A percentile compares a stretch with the other conserved stretches of the same genome.
phyloP scores from a whole-genome alignment of 2,113 vertebrate species.

The Campylomormyrus tamandua region DNA sequence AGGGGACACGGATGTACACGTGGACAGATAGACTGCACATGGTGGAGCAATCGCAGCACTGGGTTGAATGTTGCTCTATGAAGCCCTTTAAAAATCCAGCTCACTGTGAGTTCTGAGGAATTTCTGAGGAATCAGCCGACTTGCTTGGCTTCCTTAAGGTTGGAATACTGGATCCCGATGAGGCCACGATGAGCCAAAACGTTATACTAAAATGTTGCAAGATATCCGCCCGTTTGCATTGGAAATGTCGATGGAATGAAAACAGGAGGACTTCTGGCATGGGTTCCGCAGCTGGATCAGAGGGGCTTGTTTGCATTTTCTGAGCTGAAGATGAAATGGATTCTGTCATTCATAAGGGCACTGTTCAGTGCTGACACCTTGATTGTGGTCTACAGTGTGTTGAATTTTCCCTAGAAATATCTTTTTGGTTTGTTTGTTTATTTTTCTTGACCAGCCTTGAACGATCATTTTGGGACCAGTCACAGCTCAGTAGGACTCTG shows the following conservation, averaged over 20 bases:
- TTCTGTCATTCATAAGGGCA: slow-evolving; percentile 1
- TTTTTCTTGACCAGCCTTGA: background rate
- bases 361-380: background rate
- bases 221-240: background rate
- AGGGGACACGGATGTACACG: background rate
- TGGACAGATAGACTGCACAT: background rate
- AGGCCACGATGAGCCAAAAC: background rate
- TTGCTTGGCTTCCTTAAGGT: background rate
- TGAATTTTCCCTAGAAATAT: background rate
- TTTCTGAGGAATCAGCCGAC: background rate
- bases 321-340: background rate
- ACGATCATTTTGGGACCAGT: background rate
- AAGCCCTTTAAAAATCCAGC: background rate
- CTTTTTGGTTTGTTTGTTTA: background rate
- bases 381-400: background rate
- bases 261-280: background rate
- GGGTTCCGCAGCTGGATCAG: background rate
- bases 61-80: background rate
- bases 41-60: background rate
- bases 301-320: background rate
- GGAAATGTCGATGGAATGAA: background rate
- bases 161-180: background rate
- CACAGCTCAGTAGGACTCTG: background rate
- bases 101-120: background rate
- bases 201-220: background rate